phyloP scores from a whole-genome alignment of 2,113 vertebrate species.

The Indicator indicator region DNA sequence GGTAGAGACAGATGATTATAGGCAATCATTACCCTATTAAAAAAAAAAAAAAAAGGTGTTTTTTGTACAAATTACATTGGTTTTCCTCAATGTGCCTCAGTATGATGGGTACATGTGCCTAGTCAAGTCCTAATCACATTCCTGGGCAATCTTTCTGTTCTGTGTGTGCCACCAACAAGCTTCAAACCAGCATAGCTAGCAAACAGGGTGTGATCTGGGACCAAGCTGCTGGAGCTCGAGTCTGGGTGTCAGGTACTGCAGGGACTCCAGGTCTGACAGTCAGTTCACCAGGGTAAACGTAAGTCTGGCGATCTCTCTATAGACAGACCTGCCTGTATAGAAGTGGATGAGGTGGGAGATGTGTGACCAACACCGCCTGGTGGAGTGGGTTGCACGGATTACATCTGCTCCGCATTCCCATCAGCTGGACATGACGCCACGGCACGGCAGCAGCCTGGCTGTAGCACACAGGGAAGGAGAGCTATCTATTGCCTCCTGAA shows the following conservation, averaged over 20 bases:
- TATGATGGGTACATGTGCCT: no score
- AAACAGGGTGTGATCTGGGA: no score
- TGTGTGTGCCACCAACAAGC: rapidly evolving
- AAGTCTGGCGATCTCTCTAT: background rate
- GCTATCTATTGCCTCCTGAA: rapidly evolving
- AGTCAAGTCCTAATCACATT: background rate
- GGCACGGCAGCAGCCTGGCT: rapidly evolving
- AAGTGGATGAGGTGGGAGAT: no score
- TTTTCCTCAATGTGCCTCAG: background rate
- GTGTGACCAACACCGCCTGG: rapidly evolving
- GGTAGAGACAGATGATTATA: background rate
- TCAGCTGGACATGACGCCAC: rapidly evolving
- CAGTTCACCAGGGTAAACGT: rapidly evolving
- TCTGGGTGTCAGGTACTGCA: background rate
- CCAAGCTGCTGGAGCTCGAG: no score
- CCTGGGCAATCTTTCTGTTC: rapidly evolving
- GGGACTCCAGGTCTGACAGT: background rate
- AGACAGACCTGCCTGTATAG: no score
- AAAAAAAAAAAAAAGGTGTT: no score
- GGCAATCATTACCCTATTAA: background rate
- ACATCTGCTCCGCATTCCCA: background rate
- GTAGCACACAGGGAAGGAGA: rapidly evolving
- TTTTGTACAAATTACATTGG: background rate
- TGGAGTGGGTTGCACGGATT: rapidly evolving
- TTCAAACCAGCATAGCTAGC: background rate